Evolutionary conservation across 2,113 vertebrate genomes (phyloP), one percentile per base, ranked within the genome.

Genomic region (Hyaena hyaena): DNA sequence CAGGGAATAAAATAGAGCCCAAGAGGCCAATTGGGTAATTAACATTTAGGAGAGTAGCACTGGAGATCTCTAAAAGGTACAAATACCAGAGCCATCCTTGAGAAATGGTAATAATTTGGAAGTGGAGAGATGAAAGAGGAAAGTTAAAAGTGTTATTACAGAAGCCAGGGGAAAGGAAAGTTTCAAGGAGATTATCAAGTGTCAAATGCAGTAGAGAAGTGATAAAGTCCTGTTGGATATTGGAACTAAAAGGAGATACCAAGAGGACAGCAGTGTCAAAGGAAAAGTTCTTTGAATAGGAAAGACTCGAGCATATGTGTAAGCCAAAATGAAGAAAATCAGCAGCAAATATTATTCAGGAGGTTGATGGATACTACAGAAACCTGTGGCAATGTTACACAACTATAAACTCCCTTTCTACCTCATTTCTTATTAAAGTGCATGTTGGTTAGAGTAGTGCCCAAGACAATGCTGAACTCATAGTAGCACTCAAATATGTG

Each of bases 401-500:
- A 95, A 93, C 80, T 92, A 88, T 4, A 94, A 81, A 85, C 45
- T 90, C 43, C 45, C 6, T 87, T 63, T 85, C 66, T 24, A 71
- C 73, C 96, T 96, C n/a, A 80, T 77, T 95, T 93, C 90, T 95
- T n/a, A 95, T 81, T 83, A 88, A 88, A 94, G 76, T 88, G 10
- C 93, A 33, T 94, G 48, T 69, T 69, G 24, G 33, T 82, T 89
- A 86, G 89, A 80, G 50, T 68, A 76, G 50, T 92, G 35, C 63
- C 87, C 92, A 85, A 92, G 55, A 90, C 89, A 96, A 77, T 90
- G 53, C 33, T 84, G 45, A 93, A 76, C 53, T 95, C 15, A 24
- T 91, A 63, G 53, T n/a, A 87, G 66, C 58, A 93, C 5, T 86
- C 66, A 95, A 2, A 88, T 93, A 80, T 82, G 14, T 96, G n/a